phyloP scores from a whole-genome alignment of 2,888 invertebrate species.

The Eulithis prunata region DNA sequence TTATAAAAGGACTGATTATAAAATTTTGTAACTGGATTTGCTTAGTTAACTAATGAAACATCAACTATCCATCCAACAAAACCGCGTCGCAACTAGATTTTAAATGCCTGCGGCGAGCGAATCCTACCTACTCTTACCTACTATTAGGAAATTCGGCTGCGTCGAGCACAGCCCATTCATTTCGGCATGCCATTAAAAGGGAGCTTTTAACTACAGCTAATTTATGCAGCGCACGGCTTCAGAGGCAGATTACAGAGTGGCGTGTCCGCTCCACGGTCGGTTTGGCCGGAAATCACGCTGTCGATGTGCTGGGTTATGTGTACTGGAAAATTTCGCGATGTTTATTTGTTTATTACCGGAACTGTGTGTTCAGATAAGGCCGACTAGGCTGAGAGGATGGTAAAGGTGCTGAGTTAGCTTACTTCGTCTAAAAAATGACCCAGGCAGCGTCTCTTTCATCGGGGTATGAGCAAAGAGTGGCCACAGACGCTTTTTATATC shows the following conservation, averaged over 20 bases:
- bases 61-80: constrained; percentile 37
- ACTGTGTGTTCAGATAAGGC: no score
- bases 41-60: no score
- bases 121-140: constrained; percentile 43
- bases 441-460: no score
- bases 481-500: no score
- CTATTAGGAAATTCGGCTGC: constrained; percentile 60
- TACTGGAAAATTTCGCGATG: constrained; percentile 59
- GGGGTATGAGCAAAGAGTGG: no score
- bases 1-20: no score
- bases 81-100: constrained; percentile 47
- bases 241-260: constrained; percentile 80
- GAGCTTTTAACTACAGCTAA: constrained; percentile 80
- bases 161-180: constrained; percentile 71
- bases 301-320: constrained; percentile 63
- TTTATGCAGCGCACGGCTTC: constrained; percentile 78
- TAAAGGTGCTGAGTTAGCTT: no score
- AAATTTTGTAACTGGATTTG: no score
- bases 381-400: no score
- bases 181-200: constrained; percentile 78
- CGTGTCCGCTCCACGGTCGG: constrained; percentile 61
- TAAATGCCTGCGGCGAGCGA: constrained; percentile 62
- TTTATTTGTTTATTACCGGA: constrained; percentile 55
- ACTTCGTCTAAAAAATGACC: no score
- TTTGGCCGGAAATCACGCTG: constrained; percentile 65